Conservation (phyloP, 1,140 invertebrate genomes). For the Drosophila subobscura region DNA sequence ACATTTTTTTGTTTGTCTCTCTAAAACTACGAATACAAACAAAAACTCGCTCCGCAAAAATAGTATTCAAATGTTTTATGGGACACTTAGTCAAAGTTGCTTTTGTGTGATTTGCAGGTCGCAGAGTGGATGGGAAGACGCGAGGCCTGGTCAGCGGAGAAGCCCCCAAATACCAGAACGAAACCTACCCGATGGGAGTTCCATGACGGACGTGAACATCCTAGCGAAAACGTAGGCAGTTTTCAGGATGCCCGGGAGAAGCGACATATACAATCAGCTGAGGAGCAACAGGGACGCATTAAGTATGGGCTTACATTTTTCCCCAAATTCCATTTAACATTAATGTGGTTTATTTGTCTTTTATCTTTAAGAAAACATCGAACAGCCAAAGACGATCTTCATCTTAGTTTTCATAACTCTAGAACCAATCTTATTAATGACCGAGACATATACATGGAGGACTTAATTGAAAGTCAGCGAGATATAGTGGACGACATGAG, state of each 20-base stretch:
- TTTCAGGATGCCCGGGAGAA: slow-evolving; percentile 34
- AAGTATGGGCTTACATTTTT: slow-evolving; percentile 42
- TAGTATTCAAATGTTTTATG: no score
- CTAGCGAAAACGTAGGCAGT: slow-evolving; percentile 78
- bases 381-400: slow-evolving; percentile 78
- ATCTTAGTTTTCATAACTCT: slow-evolving; percentile 82
- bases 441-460: slow-evolving; percentile 86
- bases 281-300: slow-evolving; percentile 76
- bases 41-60: slow-evolving; percentile 26
- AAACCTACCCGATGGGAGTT: slow-evolving; percentile 89
- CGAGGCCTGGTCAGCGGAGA: slow-evolving; percentile 91
- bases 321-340: no score
- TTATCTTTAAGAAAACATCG: slow-evolving; percentile 56
- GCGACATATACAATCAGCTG: slow-evolving; percentile 65
- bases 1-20: slow-evolving; percentile 61
- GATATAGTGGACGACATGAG: slow-evolving; percentile 75
- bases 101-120: slow-evolving; percentile 62
- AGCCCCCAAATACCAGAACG: slow-evolving; percentile 86
- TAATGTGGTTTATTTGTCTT: not conserved
- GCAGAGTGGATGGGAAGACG: slow-evolving; percentile 88
- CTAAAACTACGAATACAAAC: slow-evolving; percentile 22
- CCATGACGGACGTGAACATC: slow-evolving; percentile 85
- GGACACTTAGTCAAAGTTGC: not conserved
- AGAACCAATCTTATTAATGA: slow-evolving; percentile 84
- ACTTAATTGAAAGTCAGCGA: slow-evolving; percentile 84